Evolutionary conservation across 2,797 vertebrate species (phyloP), one percentile per base, ranked within the genome.

Genomic region (Neosilurus hyrtlii): DNA sequence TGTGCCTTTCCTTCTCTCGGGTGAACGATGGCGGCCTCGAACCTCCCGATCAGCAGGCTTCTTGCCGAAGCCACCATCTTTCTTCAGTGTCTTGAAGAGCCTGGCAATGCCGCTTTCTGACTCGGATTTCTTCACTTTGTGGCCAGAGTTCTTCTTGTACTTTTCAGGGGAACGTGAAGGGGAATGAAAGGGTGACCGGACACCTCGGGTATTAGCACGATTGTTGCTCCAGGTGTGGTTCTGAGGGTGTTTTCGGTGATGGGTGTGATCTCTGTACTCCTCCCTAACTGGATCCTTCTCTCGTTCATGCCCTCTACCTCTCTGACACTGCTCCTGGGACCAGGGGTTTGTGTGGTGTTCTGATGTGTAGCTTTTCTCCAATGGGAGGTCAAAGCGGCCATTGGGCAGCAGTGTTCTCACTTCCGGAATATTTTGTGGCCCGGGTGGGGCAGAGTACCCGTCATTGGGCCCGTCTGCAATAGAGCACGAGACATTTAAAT

Each of bases 381-480:
- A 95, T 92, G 96, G 94, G 92, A 96, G 94, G 95, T 95, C 95
- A 93, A 94, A 95, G 93, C 94, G 94, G 93, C 95, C 95, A 90
- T 96, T 94, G 20, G 89, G 90, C 83, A 94, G 93, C 91, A 90
- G 88, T 51, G 89, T 91, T 95, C 95, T 98, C 96, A 99, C 93
- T 99, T 97, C 96, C 97, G 97, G 92, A 96, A 97, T 91, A 94
- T 96, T 96, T 97, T 97, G 97, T 96, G 97, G 91, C 95, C 97
- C 91, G 96, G 96, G 90, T 95, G 96, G 88, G 96, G 96, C 91
- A 96, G 96, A 94, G 96, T 95, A 92, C 95, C 96, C 92, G 96
- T 99, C 97, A 95, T 94, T 95, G 97, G 95, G 94, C 96, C 96
- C 95, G 95, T 98, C 98, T 99, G 95, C 84, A 94, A 95, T 86